These are phyloP conservation scores for Andrena cerasifolii DNA, from an alignment of 1,140 invertebrate genomes.

Conservation along the genomic window DNA sequence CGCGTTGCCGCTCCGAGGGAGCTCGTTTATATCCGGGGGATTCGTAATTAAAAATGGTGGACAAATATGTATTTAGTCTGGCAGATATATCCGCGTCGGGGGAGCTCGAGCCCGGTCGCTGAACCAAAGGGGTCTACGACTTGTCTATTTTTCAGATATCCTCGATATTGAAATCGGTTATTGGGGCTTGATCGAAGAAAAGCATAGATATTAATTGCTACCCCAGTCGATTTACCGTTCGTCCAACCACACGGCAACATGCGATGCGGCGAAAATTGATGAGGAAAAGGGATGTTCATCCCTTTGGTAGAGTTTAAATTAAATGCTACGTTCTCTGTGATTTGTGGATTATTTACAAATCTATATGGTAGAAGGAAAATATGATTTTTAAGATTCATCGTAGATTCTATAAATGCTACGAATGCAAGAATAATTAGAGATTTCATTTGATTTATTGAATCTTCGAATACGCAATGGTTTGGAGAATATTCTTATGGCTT, in stretches of 20 bases:
- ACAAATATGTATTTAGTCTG: background rate
- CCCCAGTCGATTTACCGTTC: background rate
- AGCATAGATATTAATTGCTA: slow-evolving; percentile 10
- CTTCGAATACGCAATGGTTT: background rate
- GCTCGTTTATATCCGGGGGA: background rate
- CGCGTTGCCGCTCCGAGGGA: background rate
- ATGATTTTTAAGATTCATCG: too few relatives aligned
- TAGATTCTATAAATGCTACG: too few relatives aligned
- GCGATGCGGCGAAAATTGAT: too few relatives aligned
- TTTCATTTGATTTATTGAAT: too few relatives aligned
- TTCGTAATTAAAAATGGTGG: slow-evolving; percentile 8
- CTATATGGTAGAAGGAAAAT: too few relatives aligned
- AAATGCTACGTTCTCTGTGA: too few relatives aligned
- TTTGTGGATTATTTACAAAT: too few relatives aligned
- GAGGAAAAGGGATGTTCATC: too few relatives aligned
- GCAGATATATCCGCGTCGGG: background rate
- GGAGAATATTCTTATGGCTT: background rate
- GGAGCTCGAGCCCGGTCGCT: background rate
- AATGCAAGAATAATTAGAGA: too few relatives aligned
- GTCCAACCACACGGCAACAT: background rate
- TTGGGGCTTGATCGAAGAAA: background rate
- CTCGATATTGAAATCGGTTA: slow-evolving; percentile 1
- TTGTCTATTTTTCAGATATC: background rate
- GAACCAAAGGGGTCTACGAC: background rate
- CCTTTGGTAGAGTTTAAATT: too few relatives aligned